A percentile compares a stretch with the other conserved stretches of the same genome.
phyloP scores from a whole-genome alignment of 2,888 invertebrate species.

The Emmelina monodactyla region DNA sequence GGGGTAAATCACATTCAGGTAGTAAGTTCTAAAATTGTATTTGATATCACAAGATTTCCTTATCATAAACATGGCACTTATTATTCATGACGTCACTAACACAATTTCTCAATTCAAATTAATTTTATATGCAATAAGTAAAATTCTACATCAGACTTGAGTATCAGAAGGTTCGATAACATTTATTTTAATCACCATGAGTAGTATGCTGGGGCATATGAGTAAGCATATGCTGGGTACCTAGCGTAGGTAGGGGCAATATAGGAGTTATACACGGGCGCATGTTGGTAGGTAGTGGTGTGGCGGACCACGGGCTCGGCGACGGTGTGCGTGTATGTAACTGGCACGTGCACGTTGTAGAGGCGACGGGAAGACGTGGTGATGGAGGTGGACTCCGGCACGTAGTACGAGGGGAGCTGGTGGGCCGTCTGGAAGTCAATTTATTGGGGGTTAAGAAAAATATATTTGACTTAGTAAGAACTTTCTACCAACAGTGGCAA shows the following conservation, averaged over 20 bases:
- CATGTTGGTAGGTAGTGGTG: background rate
- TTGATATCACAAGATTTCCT: no score
- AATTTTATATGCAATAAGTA: no score
- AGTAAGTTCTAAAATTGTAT: no score
- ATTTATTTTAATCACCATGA: no score
- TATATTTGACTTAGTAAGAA: no score
- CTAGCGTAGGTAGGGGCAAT: background rate
- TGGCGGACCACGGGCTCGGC: background rate
- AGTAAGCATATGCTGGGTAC: background rate
- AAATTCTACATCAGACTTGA: background rate
- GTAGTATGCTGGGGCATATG: background rate
- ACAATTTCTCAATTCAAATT: no score
- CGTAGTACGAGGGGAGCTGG: background rate
- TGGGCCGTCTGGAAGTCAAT: background rate
- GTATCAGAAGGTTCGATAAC: no score
- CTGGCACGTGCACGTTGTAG: conserved; percentile 8
- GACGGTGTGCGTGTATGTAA: conserved; percentile 8
- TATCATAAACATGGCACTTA: no score
- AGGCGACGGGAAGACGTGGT: conserved; percentile 8
- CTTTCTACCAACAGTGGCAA: no score
- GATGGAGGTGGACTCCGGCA: conserved; percentile 2
- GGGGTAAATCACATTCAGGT: no score
- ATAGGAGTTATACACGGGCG: background rate
- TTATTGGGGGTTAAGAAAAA: background rate
- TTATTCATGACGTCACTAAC: no score